Evolutionary conservation across 2,888 invertebrate genomes (phyloP).

Genomic region (Diaphora mendica): DNA sequence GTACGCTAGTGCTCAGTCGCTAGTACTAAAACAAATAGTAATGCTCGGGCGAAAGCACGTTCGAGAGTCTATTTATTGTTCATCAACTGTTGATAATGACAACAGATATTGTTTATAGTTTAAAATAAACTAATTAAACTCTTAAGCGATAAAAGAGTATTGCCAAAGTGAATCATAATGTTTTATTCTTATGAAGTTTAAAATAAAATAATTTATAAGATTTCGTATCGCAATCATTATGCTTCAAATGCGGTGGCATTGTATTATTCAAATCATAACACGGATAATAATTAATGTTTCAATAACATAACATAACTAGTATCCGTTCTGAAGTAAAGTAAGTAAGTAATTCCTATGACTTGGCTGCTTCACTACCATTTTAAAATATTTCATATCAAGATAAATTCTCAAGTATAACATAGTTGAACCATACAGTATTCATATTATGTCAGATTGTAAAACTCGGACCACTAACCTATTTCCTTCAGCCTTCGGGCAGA

Average conservation of each 20-base stretch:
- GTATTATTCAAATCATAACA: neutral
- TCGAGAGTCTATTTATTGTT: neutral
- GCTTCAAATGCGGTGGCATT: neutral
- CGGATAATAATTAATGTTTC: too few relatives aligned
- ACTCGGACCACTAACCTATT: conserved; percentile 19
- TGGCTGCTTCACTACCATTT: neutral
- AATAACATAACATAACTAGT: too few relatives aligned
- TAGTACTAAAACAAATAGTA: neutral
- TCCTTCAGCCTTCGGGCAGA: conserved; percentile 4
- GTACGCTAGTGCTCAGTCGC: neutral
- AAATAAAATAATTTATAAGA: neutral
- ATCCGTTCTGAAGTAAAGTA: neutral
- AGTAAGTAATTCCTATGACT: too few relatives aligned
- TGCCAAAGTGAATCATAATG: neutral
- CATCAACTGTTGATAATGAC: neutral
- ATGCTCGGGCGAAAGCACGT: neutral
- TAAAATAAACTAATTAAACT: neutral
- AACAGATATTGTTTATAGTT: neutral
- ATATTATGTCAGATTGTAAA: conserved; percentile 21
- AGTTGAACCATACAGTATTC: conserved; percentile 1
- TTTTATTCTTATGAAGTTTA: neutral
- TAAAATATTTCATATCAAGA: neutral
- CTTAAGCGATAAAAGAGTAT: neutral
- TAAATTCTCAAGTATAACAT: neutral
- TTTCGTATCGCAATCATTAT: too few relatives aligned